phyloP scores from a whole-genome alignment of 2,888 invertebrate genomes.

The Tanytarsus gracilentus region DNA sequence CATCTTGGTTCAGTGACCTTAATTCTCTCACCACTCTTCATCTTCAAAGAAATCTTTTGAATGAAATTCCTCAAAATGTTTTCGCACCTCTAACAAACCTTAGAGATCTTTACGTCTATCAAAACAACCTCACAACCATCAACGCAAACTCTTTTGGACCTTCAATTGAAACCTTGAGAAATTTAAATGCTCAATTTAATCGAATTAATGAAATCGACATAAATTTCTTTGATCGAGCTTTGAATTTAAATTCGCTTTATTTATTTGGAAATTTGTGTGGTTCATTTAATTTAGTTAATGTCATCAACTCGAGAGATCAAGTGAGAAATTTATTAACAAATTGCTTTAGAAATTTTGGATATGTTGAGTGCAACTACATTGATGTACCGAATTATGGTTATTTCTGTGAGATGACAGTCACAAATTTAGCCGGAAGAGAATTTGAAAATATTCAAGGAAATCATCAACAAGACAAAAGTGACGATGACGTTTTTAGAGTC shows the following conservation, averaged over 20 bases:
- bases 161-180: not conserved
- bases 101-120: not conserved
- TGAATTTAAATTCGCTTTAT: not conserved
- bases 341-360: not conserved
- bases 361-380: not conserved
- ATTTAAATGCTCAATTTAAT: not conserved
- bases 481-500: not conserved
- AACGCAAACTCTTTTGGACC: not conserved
- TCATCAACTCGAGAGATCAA: not conserved
- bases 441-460: not conserved
- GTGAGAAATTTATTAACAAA: not conserved
- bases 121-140: not conserved
- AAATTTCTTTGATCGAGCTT: not conserved
- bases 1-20: not conserved
- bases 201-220: not conserved
- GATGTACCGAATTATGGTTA: not conserved
- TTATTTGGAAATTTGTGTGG: not conserved
- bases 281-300: not conserved
- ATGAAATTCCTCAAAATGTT: not conserved
- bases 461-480: not conserved
- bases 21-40: not conserved
- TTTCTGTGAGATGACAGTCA: not conserved
- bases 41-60: not conserved
- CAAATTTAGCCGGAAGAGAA: not conserved
- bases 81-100: not conserved